Conservation (phyloP, 2,113 vertebrate species). For the Pionites leucogaster region DNA sequence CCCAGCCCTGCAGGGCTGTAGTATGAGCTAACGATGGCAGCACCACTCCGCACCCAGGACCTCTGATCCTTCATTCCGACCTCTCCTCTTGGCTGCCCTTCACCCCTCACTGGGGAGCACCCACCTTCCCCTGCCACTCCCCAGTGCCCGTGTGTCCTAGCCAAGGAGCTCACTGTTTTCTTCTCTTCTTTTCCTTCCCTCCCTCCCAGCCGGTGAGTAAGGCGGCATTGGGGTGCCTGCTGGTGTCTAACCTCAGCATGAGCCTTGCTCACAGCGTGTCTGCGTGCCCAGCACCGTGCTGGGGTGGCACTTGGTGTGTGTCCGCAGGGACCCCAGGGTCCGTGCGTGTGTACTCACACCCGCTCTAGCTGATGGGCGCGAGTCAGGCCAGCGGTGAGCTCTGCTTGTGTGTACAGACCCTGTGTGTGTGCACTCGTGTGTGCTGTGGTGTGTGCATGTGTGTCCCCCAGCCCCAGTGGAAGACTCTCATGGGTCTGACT, state of each 20-base stretch:
- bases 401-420: not conserved
- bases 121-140: not conserved
- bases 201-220: constrained; percentile 65
- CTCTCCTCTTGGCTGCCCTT: constrained; percentile 17
- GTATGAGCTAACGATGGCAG: not conserved
- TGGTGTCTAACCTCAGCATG: constrained; percentile 54
- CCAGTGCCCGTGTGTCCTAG: accelerated
- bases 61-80: not conserved
- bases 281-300: constrained; percentile 9
- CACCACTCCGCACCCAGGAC: not conserved
- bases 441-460: constrained; percentile 52
- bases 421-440: not conserved
- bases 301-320: not conserved
- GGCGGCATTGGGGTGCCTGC: not conserved
- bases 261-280: not conserved
- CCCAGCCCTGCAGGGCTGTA: accelerated
- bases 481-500: not conserved
- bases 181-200: constrained; percentile 38
- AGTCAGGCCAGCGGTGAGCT: not conserved
- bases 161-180: not conserved
- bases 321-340: not conserved
- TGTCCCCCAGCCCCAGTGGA: accelerated
- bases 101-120: not conserved
- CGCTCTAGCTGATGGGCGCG: not conserved
- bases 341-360: not conserved